These are phyloP conservation scores for Mylabris sibirica DNA, from an alignment of 2,888 invertebrate genomes.

Conservation along the genomic window DNA sequence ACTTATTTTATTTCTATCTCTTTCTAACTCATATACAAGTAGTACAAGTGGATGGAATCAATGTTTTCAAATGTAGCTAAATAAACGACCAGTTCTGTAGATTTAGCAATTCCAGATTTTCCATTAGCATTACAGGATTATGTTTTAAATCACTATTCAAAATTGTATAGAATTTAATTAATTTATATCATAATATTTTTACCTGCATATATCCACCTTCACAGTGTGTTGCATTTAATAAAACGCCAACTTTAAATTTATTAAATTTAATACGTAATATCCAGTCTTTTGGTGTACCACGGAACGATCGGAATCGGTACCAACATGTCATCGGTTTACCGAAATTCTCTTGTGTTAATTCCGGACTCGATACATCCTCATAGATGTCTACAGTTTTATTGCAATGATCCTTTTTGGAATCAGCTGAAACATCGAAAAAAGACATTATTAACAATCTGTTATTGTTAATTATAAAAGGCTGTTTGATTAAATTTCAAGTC, in stretches of 20 bases:
- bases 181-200: conserved; percentile 21
- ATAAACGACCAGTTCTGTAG: too few species aligned
- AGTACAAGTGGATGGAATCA: too few species aligned
- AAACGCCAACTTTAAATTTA: conserved; percentile 89
- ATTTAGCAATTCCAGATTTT: too few species aligned
- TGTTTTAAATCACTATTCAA: too few species aligned
- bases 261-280: conserved; percentile 88
- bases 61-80: too few species aligned
- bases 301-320: conserved; percentile 88
- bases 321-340: conserved; percentile 88
- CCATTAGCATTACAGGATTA: too few species aligned
- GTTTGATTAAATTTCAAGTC: too few species aligned
- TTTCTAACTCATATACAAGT: too few species aligned
- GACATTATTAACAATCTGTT: too few species aligned
- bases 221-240: conserved; percentile 87
- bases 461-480: too few species aligned
- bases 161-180: not conserved
- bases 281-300: conserved; percentile 89
- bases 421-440: conserved; percentile 62
- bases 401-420: conserved; percentile 84
- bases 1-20: too few species aligned
- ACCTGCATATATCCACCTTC: conserved; percentile 91
- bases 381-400: conserved; percentile 94
- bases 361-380: conserved; percentile 89
- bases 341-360: conserved; percentile 81